A percentile compares a stretch with the other conserved stretches of the same genome.
phyloP scores from a whole-genome alignment of 2,888 invertebrate genomes.

The Chalcis sispes region DNA sequence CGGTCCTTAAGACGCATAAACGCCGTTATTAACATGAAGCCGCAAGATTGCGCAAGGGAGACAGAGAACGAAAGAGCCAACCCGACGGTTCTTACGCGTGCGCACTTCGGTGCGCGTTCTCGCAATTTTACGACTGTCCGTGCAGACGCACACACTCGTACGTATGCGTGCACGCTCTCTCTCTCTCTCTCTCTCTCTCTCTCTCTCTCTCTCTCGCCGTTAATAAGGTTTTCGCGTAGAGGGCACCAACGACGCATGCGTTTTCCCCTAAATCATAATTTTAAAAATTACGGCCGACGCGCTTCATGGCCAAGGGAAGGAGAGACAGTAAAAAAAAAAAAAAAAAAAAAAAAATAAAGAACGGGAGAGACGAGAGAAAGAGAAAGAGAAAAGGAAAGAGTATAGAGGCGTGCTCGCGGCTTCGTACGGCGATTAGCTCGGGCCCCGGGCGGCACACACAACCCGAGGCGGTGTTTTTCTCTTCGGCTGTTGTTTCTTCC shows the following conservation, averaged over 20 bases:
- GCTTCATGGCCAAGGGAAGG: slow-evolving; percentile 42
- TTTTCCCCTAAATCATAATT: slow-evolving; percentile 60
- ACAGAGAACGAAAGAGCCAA: not conserved
- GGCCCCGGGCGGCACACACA: slow-evolving; percentile 56
- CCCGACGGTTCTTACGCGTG: no score
- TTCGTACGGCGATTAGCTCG: slow-evolving; percentile 68
- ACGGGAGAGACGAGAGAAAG: slow-evolving; percentile 23
- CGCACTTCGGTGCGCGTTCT: slow-evolving; percentile 33
- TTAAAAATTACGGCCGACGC: slow-evolving; percentile 57
- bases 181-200: not conserved
- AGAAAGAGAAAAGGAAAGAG: slow-evolving; percentile 22
- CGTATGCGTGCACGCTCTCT: slow-evolving; percentile 25
- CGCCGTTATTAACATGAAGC: slow-evolving; percentile 51
- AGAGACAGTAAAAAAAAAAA: slow-evolving; percentile 16
- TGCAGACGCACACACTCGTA: slow-evolving; percentile 12
- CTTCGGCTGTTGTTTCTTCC: slow-evolving; percentile 20
- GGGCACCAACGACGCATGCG: slow-evolving; percentile 22
- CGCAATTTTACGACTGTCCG: slow-evolving; percentile 49
- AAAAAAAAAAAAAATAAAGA: slow-evolving; percentile 30
- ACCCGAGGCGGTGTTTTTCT: slow-evolving; percentile 62
- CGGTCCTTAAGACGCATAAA: slow-evolving; percentile 29
- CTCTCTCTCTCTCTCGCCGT: slow-evolving; percentile 29
- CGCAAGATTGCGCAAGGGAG: slow-evolving; percentile 36
- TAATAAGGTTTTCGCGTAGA: slow-evolving; percentile 56
- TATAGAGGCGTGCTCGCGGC: slow-evolving; percentile 66